Conservation (phyloP, 2,113 vertebrate genomes). For the Malurus melanocephalus region DNA sequence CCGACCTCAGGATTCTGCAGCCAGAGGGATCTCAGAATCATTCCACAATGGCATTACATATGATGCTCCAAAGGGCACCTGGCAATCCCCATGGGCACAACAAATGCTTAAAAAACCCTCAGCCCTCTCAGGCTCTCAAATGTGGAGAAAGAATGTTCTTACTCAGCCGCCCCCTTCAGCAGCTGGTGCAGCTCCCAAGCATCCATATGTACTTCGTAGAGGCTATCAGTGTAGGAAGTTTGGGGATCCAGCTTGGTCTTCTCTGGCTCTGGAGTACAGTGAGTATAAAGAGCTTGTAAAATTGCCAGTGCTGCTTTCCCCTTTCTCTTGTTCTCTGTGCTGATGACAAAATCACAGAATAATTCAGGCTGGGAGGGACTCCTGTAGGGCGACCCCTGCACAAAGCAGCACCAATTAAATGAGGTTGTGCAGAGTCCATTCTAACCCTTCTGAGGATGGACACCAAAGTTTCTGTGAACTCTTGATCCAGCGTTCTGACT, state of each 20-base stretch:
- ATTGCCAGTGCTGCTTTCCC: background rate
- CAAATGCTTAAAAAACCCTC: background rate
- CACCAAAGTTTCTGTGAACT: background rate
- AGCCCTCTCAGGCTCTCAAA: background rate
- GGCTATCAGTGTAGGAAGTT: background rate
- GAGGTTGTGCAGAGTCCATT: background rate
- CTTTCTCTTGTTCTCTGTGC: background rate
- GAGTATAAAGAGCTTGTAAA: background rate
- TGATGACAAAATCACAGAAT: background rate
- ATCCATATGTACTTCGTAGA: accelerated
- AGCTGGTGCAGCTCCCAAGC: background rate
- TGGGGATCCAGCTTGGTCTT: background rate
- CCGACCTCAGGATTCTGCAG: background rate
- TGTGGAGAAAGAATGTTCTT: background rate
- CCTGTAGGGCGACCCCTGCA: background rate
- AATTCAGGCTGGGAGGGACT: background rate
- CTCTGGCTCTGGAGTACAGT: background rate
- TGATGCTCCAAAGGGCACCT: accelerated
- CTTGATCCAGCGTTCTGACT: background rate
- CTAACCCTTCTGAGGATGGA: background rate
- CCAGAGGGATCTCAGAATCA: background rate
- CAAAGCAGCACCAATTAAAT: background rate
- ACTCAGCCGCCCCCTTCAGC: background rate
- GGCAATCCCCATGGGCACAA: accelerated
- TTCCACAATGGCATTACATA: background rate